phyloP scores from a whole-genome alignment of 2,888 invertebrate species.

The Silvanus unidentatus region DNA sequence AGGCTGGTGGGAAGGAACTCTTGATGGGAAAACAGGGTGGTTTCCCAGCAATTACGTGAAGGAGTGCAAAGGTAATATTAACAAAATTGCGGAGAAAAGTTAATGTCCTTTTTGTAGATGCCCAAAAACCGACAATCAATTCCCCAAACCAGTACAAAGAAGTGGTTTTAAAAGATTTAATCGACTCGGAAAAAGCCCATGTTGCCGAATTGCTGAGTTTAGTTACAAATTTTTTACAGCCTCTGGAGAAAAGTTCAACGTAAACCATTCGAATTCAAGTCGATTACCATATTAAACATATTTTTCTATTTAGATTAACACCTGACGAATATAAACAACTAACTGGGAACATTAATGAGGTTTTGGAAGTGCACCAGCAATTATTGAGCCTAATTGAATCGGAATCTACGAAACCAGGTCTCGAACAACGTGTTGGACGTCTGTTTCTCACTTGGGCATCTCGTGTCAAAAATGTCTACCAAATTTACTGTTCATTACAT shows the following conservation, averaged over 20 bases:
- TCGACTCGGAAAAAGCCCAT: conserved; percentile 89
- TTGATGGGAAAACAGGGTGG: conserved; percentile 94
- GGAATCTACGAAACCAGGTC: conserved; percentile 63
- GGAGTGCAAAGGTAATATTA: conserved; percentile 65
- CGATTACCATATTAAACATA: background rate
- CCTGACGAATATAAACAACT: conserved; percentile 82
- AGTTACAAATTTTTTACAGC: conserved; percentile 77
- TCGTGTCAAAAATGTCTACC: conserved; percentile 76
- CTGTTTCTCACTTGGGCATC: conserved; percentile 82
- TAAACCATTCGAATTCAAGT: conserved; percentile 44
- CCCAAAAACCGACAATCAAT: conserved; percentile 56
- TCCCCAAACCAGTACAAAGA: conserved; percentile 71
- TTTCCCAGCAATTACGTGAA: conserved; percentile 97
- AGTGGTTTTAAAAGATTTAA: conserved; percentile 81
- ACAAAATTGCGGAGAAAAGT: too few relatives aligned
- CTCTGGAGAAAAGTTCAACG: conserved; percentile 83
- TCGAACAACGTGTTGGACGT: conserved; percentile 84
- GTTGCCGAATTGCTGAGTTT: conserved; percentile 84
- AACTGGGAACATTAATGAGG: conserved; percentile 82
- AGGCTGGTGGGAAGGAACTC: conserved; percentile 99
- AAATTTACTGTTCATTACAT: conserved; percentile 72
- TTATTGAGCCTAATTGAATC: conserved; percentile 74
- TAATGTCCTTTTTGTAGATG: conserved; percentile 41
- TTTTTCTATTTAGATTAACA: conserved; percentile 57
- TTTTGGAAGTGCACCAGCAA: conserved; percentile 78